These are phyloP conservation scores for Tauraco hartlaubi DNA, from an alignment of 2,797 vertebrate species.

Conservation along the genomic window DNA sequence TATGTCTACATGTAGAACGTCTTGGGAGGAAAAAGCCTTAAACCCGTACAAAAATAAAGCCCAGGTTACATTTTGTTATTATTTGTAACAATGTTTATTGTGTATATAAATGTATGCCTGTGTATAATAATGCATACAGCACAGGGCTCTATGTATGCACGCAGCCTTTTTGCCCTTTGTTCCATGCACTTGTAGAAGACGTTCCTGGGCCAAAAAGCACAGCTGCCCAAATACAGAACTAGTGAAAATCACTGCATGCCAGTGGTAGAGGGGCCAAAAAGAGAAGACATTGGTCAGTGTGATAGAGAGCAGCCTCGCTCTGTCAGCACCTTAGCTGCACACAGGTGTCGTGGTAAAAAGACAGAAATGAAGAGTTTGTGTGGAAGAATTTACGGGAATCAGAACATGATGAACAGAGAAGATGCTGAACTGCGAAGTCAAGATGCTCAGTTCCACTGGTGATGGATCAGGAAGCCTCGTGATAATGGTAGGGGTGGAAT, in stretches of 20 bases:
- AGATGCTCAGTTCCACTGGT: not conserved
- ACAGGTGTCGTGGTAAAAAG: not conserved
- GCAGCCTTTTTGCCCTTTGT: fast-evolving
- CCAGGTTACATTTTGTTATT: not conserved
- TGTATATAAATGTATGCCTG: fast-evolving
- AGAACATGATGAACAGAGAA: not conserved
- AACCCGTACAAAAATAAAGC: not conserved
- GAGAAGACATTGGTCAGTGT: not conserved
- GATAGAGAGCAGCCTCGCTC: not conserved
- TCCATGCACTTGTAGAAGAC: fast-evolving
- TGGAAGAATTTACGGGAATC: not conserved
- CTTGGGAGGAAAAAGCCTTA: not conserved
- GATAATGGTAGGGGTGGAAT: not conserved
- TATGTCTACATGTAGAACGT: fast-evolving
- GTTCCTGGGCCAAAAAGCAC: not conserved
- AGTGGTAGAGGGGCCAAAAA: not conserved
- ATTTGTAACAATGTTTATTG: not conserved
- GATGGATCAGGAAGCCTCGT: fast-evolving
- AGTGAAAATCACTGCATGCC: not conserved
- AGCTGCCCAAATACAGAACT: fast-evolving
- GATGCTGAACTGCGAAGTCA: not conserved
- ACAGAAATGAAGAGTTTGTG: not conserved
- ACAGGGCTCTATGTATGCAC: fast-evolving
- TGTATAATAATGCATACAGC: fast-evolving
- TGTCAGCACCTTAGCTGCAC: not conserved